A percentile compares a stretch with the other conserved stretches of the same genome.
Conservation (phyloP, 2,113 vertebrate species). For the Phylloscopus trochilus region DNA sequence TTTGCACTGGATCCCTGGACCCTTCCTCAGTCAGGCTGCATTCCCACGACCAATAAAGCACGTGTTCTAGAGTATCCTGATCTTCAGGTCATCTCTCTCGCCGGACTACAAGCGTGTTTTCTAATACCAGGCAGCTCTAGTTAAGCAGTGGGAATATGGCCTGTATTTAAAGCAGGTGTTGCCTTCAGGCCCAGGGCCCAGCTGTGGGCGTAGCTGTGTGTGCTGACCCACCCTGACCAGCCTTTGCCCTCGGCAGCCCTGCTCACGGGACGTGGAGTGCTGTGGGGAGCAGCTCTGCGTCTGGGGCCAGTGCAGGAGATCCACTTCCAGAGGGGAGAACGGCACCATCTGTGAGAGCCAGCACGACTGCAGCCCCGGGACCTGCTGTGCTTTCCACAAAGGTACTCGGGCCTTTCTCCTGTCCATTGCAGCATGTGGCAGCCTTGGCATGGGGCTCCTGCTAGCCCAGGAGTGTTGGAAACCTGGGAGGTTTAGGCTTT, state of each 20-base stretch:
- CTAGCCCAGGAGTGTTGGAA: background rate
- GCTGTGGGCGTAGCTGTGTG: accelerated
- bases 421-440: background rate
- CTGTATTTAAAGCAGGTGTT: accelerated
- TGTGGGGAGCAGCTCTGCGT: slow-evolving; percentile 85
- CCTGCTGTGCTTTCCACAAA: slow-evolving; percentile 89
- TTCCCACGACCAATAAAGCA: too few relatives aligned
- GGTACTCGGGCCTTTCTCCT: slow-evolving; percentile 58
- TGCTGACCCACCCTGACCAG: accelerated
- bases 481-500: background rate
- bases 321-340: slow-evolving; percentile 76
- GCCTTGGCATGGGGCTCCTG: background rate
- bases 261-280: slow-evolving; percentile 86
- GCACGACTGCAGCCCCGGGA: slow-evolving; percentile 80
- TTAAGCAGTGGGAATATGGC: accelerated
- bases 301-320: slow-evolving; percentile 84
- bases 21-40: too few relatives aligned
- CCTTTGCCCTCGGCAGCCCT: slow-evolving; percentile 69
- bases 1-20: too few relatives aligned
- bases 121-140: background rate
- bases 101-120: too few relatives aligned
- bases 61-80: too few relatives aligned
- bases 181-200: background rate
- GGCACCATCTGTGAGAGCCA: slow-evolving; percentile 91
- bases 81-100: too few relatives aligned